Percentiles rank a stretch among this genome's conserved stretches.
phyloP scores from a whole-genome alignment of 2,888 invertebrate genomes.

The Sympetrum striolatum region DNA sequence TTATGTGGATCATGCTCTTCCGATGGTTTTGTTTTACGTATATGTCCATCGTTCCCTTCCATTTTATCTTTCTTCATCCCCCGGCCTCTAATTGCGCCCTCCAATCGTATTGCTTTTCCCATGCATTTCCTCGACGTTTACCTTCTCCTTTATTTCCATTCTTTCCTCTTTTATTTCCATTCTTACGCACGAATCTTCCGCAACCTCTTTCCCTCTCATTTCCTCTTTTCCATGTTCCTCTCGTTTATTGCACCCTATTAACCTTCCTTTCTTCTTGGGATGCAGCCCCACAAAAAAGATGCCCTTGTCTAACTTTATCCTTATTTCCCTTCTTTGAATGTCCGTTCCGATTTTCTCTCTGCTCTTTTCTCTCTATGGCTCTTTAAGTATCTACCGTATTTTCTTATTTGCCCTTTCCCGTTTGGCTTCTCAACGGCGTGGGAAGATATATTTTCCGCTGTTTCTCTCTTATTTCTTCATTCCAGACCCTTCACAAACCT shows the following conservation, averaged over 20 bases:
- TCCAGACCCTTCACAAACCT: no score
- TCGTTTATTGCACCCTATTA: not conserved
- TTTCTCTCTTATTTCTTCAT: no score
- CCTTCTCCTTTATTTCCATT: not conserved
- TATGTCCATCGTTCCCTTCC: no score
- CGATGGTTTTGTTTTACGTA: no score
- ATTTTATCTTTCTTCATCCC: no score
- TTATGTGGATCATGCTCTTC: no score
- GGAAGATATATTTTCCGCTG: not conserved
- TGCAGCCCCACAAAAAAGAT: not conserved
- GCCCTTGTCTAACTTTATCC: not conserved
- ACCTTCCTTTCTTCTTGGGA: not conserved
- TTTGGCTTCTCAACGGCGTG: not conserved
- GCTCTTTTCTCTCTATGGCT: no score
- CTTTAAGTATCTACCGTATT: not conserved
- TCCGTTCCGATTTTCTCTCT: not conserved
- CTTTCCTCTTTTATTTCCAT: not conserved
- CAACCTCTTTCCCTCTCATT: not conserved
- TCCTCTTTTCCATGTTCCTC: not conserved
- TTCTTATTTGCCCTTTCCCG: no score
- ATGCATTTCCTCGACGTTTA: not conserved
- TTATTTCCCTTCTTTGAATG: not conserved
- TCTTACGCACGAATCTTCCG: not conserved
- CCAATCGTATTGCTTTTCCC: no score
- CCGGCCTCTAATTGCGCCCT: no score